phyloP scores from a whole-genome alignment of 2,113 vertebrate species.

The Eudyptes chrysolophus region DNA sequence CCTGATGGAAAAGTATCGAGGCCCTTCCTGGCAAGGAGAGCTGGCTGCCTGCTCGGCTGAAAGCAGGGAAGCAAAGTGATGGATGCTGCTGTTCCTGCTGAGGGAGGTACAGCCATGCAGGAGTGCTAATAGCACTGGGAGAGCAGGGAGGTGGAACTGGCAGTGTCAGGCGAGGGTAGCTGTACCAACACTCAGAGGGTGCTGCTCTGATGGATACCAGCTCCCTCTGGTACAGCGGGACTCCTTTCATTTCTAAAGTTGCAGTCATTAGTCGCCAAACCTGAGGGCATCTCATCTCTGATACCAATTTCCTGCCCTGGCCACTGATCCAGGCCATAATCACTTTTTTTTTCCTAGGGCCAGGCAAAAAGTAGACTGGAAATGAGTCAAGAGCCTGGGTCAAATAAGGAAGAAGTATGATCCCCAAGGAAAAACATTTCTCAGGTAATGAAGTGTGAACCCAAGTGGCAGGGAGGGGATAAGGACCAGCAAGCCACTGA shows the following conservation, averaged over 20 bases:
- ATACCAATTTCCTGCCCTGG: background rate
- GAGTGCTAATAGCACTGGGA: background rate
- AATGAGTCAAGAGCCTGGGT: background rate
- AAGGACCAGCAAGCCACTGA: background rate
- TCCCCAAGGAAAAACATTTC: constrained; percentile 5
- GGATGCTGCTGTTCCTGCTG: background rate
- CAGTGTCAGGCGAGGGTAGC: background rate
- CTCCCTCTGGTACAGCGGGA: background rate
- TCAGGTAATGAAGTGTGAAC: constrained; percentile 33
- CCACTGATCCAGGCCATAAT: background rate
- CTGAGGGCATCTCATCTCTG: background rate
- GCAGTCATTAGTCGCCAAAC: background rate
- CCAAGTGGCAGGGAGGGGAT: background rate
- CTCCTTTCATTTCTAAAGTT: background rate
- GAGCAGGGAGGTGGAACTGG: background rate
- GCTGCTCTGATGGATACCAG: background rate
- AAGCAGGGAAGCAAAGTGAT: background rate
- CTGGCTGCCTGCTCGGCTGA: background rate
- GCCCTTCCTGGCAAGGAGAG: background rate
- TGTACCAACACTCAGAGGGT: background rate
- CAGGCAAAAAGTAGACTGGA: background rate
- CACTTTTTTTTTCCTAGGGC: background rate
- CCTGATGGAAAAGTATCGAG: background rate
- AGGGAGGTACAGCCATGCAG: background rate
- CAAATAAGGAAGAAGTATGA: constrained; percentile 6